A percentile compares a stretch with the other conserved stretches of the same genome.
Evolutionary conservation across 2,797 vertebrate species (phyloP).

Genomic region (Danio choprae): DNA sequence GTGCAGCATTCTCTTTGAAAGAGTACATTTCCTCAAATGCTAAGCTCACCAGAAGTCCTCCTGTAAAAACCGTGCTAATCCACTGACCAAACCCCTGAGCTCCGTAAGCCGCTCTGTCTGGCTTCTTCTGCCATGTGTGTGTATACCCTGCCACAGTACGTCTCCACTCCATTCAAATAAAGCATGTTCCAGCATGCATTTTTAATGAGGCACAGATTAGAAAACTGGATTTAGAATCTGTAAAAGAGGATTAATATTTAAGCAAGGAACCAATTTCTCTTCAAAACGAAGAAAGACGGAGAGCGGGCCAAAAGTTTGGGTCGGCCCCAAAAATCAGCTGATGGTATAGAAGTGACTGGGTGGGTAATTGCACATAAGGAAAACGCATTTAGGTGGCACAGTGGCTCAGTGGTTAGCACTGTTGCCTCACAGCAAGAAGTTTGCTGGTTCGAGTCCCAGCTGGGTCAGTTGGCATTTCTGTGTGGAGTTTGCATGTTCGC

Average conservation of each 20-base stretch:
- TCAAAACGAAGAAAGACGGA: constrained; percentile 63
- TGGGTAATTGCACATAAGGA: constrained; percentile 66
- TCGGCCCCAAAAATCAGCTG: constrained; percentile 18
- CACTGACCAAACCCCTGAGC: constrained; percentile 46
- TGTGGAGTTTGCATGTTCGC: too few species aligned
- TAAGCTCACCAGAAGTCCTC: constrained; percentile 37
- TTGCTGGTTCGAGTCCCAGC: too few species aligned
- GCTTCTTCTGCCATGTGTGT: constrained; percentile 28
- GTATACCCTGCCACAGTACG: constrained; percentile 34
- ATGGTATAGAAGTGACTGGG: constrained; percentile 20
- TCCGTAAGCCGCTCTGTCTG: constrained; percentile 41
- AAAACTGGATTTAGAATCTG: constrained; percentile 71
- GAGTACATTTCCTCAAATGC: constrained; percentile 28
- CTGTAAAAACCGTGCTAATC: constrained; percentile 43
- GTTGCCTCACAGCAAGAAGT: too few species aligned
- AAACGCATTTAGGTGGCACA: constrained; percentile 64
- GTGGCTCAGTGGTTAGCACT: too few species aligned
- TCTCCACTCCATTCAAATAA: constrained; percentile 64
- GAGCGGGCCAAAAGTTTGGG: constrained; percentile 57
- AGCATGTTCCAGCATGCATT: constrained; percentile 65
- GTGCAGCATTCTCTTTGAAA: constrained; percentile 12
- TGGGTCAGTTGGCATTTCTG: too few species aligned
- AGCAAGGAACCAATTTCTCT: constrained; percentile 66
- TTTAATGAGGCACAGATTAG: constrained; percentile 70
- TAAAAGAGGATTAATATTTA: constrained; percentile 68